Evolutionary conservation across 2,888 invertebrate genomes (phyloP), one percentile per base, ranked within the genome.

Genomic region (Fragum fragum): DNA sequence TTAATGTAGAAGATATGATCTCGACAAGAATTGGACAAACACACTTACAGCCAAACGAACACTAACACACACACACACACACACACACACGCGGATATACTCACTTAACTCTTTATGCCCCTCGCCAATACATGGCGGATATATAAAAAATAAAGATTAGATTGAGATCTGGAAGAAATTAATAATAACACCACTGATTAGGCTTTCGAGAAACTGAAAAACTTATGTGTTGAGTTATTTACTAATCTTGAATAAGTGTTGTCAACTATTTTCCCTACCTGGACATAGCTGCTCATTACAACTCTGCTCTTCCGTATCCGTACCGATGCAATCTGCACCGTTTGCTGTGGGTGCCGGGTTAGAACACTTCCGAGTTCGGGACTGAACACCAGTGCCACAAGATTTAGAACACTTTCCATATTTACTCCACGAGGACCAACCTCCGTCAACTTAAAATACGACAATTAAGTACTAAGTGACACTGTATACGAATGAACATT

Each of bases 361-460:
- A 6, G 61, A 36, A 59, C 81, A 82, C 0, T n/a, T 23, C n/a
- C 78, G 42, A 9, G 23, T 16, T n/a, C 75, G 36, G 1, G 42
- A 63, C 14, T 71, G 57, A 21, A 61, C 32, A 36, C 79, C 79
- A 11, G 29, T 14, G 5, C 72, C 79, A 39, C 79, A 79, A 16
- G 66, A 32, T 52, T 18, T 75, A 21, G 70, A 53, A 39, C 79
- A 79, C 29, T 18, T 6, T 16, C 42, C 21, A 36, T 61, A 79
- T 18, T 55, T 39, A 3, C n/a, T 32, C 79, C 79, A 79, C 6
- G 21, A 42, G 14, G 70, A 61, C 79, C 79, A 79, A 14, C 63
- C 70, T 5, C 79, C 79, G 42, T 79, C 68, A 16, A 71, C 66
- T 42, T 59, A 52, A 1, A 28, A 26, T 26, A 26, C 23, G 36